Base-by-base conservation (phyloP, 92 coral and sea anemone genomes). In the Montipora capitata region DNA sequence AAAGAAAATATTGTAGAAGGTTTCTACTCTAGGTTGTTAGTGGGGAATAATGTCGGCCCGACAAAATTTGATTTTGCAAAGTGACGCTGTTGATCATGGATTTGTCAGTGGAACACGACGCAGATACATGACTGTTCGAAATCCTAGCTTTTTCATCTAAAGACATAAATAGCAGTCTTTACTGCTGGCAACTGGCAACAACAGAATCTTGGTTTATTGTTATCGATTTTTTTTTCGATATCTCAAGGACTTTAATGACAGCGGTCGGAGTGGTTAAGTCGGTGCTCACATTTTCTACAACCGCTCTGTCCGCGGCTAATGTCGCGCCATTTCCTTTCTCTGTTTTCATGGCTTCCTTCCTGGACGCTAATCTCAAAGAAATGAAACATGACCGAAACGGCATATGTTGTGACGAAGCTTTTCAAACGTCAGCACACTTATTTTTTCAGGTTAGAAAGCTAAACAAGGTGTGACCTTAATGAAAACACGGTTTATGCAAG, bases 171-270 rank as follows among this genome's bases (percentile, higher is more conserved):
- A 56, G 40, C 8, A 4, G 9, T 57, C 49, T 76, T 81, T 69
- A 81, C 86, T 45, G 86, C 85, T 90, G 80, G 91, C 85, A 76
- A 86, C 91, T 27, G 35, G 35, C 35, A 27, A 27, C 7, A 71
- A 76, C 89, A 90, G 82, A 85, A 89, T 93, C 89, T 48, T 80
- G 76, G 79, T 91, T 89, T 82, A 86, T 86, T 93, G 91, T 71
- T 77, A 90, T 91, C 94, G 94, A 93, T 93, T 88, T 91, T 85
- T 87, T 94, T 94, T 95, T n/a, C 63, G 89, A 74, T 94, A 93
- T 86, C 98, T 93, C 84, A 77, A 95, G 95, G 70, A 87, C 84
- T 86, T 95, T 85, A 85, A 76, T 93, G 98, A 95, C 98, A 95
- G 94, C 83, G 91, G 93, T 74, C 91, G 74, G 89, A 85, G 88